Base-by-base conservation (phyloP, 2,797 vertebrate species). In the Neoniphon sammara region DNA sequence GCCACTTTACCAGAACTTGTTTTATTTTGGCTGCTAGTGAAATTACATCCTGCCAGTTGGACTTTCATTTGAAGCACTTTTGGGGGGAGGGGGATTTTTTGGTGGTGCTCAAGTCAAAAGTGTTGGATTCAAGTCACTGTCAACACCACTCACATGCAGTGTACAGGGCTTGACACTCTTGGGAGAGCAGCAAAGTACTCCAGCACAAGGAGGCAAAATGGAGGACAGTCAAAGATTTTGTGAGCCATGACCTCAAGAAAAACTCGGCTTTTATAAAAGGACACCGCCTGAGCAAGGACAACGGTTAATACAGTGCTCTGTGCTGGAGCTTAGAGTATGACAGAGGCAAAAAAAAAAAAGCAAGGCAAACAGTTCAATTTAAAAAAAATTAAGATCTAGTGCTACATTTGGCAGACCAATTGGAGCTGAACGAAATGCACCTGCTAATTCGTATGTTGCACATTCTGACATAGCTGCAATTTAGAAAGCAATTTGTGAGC, bases 391-490 rank as follows among this genome's bases (percentile, higher is more conserved):
- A 86, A 83, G 79, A 89, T 81, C 73, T 56, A 72, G 64, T 70
- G 18, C 10, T 72, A 23, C 46, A 56, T 85, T 88, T 82, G 83
- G 82, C 80, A 70, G 63, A 73, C 42, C 58, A 68, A 50, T 60
- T 70, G 74, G 49, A 88, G 76, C 77, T 25, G 78, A 84, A 82
- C 78, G 31, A 81, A 87, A 80, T 71, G 72, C 83, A 87, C 74
- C 81, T 89, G 78, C 71, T 90, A 75, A 87, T 91, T 91, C 86
- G 74, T 74, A 72, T 78, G 73, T 70, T 70, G 70, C 70, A 76
- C 80, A 81, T 80, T 84, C 81, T 75, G 39, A 88, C 46, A 66
- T 78, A 66, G 63, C 75, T 64, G 34, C 49, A 53, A 54, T 78
- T 80, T 60, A 46, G 73, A 56, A 59, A 84, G 70, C 47, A 53